Conservation (phyloP, 2,113 vertebrate species). For the Psilopsiagon aurifrons region DNA sequence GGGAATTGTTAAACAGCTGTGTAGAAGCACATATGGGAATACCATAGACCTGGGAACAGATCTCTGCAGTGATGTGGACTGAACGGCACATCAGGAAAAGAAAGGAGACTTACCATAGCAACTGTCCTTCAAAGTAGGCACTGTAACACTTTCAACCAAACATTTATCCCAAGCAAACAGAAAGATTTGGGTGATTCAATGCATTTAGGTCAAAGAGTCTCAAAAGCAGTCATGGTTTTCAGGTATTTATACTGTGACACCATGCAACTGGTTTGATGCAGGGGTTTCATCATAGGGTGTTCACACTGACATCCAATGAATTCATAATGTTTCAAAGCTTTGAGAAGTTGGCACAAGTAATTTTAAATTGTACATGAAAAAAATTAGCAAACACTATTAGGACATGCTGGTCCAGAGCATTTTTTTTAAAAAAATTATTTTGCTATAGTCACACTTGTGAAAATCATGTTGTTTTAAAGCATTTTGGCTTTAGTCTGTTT, state of each 20-base stretch:
- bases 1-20: background rate
- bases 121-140: background rate
- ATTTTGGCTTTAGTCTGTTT: background rate
- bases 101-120: background rate
- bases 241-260: background rate
- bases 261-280: background rate
- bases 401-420: background rate
- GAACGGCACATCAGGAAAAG: background rate
- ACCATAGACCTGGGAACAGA: background rate
- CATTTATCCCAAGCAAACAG: background rate
- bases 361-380: background rate
- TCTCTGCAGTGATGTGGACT: background rate
- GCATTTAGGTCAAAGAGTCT: background rate
- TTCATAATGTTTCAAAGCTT: background rate
- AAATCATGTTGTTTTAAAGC: background rate
- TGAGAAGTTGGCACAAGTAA: background rate
- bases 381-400: background rate
- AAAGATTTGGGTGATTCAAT: background rate
- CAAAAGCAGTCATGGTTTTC: background rate
- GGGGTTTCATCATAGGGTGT: background rate
- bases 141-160: background rate
- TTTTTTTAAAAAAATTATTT: background rate
- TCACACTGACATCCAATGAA: background rate
- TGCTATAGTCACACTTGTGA: background rate
- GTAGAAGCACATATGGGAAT: background rate